Conservation (phyloP, 2,113 vertebrate genomes). For the Xiphias gladius region DNA sequence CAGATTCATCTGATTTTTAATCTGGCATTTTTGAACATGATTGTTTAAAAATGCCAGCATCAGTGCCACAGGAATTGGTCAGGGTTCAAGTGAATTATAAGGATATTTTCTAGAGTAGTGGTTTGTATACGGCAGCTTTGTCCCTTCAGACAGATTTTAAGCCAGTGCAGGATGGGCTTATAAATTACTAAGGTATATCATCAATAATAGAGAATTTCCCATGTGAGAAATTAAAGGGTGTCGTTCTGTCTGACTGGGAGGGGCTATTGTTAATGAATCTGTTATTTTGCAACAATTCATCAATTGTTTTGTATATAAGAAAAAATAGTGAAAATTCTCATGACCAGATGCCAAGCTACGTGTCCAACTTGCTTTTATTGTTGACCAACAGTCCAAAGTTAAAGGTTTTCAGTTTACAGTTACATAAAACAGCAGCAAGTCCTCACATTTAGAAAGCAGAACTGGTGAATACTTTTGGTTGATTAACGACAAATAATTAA, state of each 20-base stretch:
- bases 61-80: neutral
- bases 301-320: neutral
- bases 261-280: constrained; percentile 12
- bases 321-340: neutral
- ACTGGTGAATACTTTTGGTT: neutral
- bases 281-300: neutral
- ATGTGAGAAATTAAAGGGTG: constrained; percentile 22
- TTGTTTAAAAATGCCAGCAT: neutral
- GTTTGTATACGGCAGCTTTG: neutral
- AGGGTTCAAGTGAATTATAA: neutral
- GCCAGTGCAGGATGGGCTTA: neutral
- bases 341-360: neutral
- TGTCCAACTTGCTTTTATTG: neutral
- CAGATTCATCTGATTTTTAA: constrained; percentile 38
- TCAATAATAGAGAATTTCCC: constrained; percentile 49
- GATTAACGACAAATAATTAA: neutral
- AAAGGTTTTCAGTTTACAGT: neutral
- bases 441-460: neutral
- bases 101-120: neutral
- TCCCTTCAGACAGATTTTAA: neutral
- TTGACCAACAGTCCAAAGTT: neutral
- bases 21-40: no score
- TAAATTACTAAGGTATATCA: neutral
- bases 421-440: neutral
- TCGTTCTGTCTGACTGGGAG: neutral